Evolutionary conservation across 2,113 vertebrate genomes (phyloP), one percentile per base, ranked within the genome.

Genomic region (Ginglymostoma cirratum): DNA sequence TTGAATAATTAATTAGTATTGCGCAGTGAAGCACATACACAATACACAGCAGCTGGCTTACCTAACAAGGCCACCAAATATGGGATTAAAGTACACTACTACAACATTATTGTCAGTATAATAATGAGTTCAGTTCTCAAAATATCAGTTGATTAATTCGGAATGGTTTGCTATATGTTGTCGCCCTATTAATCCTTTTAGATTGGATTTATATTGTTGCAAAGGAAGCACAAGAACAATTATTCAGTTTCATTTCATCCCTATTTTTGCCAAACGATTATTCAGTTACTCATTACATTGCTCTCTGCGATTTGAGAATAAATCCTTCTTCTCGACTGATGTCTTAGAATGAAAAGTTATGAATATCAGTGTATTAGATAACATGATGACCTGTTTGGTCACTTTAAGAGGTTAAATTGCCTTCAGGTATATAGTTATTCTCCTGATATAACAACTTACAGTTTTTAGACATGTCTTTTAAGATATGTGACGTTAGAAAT

Each of bases 211-310:
- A 38, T 67, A 67, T 66, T 93, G 61, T 66, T 6, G 61, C 6
- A 34, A 90, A 21, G 34, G 19, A 23, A 6, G 17, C 19, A 67
- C 17, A 66, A 5, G n/a, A 38, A n/a, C n/a, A 65, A 67, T 45
- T 38, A n/a, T 61, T 67, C n/a, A 66, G 38, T 19, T 93, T 19
- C 89, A 66, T 66, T 66, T 34, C 66, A 34, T 92, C 55, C 65
- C 6, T 66, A 93, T 38, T 23, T 87, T 66, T 93, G 87, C 19
- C 8, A 65, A 90, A n/a, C 21, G 61, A 67, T 93, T 92, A 92
- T 92, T 93, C 89, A 66, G 89, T 23, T 93, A 67, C 61, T 90
- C 86, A 14, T 89, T 65, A 65, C 19, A n/a, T 65, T 90, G 87
- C 34, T 65, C 52, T 38, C 89, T 42, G 19, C 21, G 30, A 67